Evolutionary conservation across 2,797 vertebrate species (phyloP), one percentile per base, ranked within the genome.

Genomic region (Poliocrania exsul): DNA sequence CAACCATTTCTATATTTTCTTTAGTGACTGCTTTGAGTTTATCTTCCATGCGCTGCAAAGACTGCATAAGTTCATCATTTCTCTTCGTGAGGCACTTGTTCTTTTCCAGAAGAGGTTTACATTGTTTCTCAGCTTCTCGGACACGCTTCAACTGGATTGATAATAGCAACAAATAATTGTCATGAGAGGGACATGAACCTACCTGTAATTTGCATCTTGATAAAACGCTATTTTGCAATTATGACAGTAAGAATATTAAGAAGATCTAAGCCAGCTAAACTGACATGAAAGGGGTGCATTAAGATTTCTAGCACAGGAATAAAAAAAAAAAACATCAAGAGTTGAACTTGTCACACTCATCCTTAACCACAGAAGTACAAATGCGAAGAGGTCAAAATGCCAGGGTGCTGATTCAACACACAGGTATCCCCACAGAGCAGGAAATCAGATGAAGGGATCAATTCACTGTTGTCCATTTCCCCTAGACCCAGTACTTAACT

Each of bases 1-100:
- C 62, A 82, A 99, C 99, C 99, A 99, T 99, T 97, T 99, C 99
- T 51, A 98, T 97, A 97, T 99, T 99, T 97, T 99, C 99, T 97
- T 98, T 99, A 80, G 97, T 98, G 70, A 99, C 85, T 23, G 96
- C 96, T 98, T 99, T 99, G 53, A 99, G 97, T 89, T 99, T 99
- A 19, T 99, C 99, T 94, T 99, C 99, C 98, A 99, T 98, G 86
- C 99, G 99, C 93, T 99, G 99, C 86, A 99, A 97, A 10, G 98
- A 99, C 78, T 98, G 98, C 96, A 98, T 99, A 90, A 99, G 97
- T 51, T 99, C 99, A 40, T 99, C 99, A 1, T 99, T 99, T 98
- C 99, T 99, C 98, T 98, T 99, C 50, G 97, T 98, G 96, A 99
- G 97, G 97, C 99, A 98, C 98, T 99, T 99, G 98, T 99, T 99